Evolutionary conservation across 1,140 invertebrate genomes (phyloP).

Genomic region (Drosophila rufa): DNA sequence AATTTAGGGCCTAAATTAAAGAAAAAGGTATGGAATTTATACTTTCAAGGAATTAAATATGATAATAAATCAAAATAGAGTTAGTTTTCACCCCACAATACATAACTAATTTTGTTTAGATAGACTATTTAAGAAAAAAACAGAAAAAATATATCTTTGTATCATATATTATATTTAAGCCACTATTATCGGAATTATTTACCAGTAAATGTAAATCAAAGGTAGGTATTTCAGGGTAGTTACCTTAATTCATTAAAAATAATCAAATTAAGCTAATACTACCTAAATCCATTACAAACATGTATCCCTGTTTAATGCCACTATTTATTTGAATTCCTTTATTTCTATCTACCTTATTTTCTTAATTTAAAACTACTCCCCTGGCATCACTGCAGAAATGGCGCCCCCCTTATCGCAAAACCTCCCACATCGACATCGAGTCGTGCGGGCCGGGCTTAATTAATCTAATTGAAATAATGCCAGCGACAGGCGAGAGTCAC

Average conservation of each 20-base stretch:
- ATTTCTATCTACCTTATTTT: not conserved
- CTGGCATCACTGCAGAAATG: constrained; percentile 4
- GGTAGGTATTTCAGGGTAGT: too few species aligned
- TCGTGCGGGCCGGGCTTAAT: constrained; percentile 31
- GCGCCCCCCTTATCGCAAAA: not conserved
- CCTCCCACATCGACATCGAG: constrained; percentile 2
- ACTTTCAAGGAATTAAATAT: too few species aligned
- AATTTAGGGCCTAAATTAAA: not conserved
- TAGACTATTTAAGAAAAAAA: not conserved
- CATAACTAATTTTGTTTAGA: too few species aligned
- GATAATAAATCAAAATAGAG: too few species aligned
- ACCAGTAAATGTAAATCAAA: too few species aligned
- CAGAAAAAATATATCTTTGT: not conserved
- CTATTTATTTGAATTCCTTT: not conserved
- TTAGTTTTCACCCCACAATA: too few species aligned
- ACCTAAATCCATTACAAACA: not conserved
- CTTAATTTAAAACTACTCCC: constrained; percentile 1
- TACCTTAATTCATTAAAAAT: too few species aligned
- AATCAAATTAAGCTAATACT: not conserved
- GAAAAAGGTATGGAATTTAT: too few species aligned
- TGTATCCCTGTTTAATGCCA: not conserved
- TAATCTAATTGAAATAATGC: constrained; percentile 60
- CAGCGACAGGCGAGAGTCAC: constrained; percentile 32
- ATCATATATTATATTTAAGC: too few species aligned
- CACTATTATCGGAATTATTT: too few species aligned